These are phyloP conservation scores for Silurus lanzhouensis DNA, from an alignment of 2,797 vertebrate species.

Conservation along the genomic window DNA sequence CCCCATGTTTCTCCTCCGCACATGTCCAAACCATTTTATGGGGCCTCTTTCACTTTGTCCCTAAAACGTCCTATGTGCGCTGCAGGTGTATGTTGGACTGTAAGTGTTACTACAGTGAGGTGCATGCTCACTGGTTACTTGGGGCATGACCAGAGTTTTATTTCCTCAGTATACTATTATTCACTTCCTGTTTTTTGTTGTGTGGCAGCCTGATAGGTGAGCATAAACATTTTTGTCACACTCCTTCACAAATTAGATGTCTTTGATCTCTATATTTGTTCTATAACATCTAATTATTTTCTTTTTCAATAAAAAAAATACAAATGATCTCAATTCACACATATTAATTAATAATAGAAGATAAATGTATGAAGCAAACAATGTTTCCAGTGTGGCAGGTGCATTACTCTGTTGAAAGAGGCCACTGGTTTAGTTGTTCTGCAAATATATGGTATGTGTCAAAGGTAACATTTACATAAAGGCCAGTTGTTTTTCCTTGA, in stretches of 20 bases:
- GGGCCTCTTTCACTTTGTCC: too few relatives aligned
- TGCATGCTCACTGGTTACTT: conserved; percentile 21
- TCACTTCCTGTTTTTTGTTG: conserved; percentile 54
- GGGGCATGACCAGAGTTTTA: conserved; percentile 53
- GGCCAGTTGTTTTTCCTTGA: too few relatives aligned
- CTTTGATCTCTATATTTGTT: neutral
- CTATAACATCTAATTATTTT: neutral
- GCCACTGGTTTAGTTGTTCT: too few relatives aligned
- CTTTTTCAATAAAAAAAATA: neutral
- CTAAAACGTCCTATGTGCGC: too few relatives aligned
- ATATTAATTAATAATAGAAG: neutral
- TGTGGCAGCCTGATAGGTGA: conserved; percentile 51
- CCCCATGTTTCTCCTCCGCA: too few relatives aligned
- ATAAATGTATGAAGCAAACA: too few relatives aligned
- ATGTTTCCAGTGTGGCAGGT: too few relatives aligned
- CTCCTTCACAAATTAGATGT: neutral
- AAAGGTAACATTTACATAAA: too few relatives aligned
- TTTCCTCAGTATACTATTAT: conserved; percentile 59
- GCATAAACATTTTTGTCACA: neutral
- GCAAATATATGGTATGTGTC: too few relatives aligned
- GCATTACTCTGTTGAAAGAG: too few relatives aligned
- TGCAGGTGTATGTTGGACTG: conserved; percentile 55
- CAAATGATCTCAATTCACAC: neutral
- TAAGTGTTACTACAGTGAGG: conserved; percentile 20
- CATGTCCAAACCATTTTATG: too few relatives aligned